Evolutionary conservation across 2,797 vertebrate species (phyloP), one percentile per base, ranked within the genome.

Genomic region (Dipus sagitta): DNA sequence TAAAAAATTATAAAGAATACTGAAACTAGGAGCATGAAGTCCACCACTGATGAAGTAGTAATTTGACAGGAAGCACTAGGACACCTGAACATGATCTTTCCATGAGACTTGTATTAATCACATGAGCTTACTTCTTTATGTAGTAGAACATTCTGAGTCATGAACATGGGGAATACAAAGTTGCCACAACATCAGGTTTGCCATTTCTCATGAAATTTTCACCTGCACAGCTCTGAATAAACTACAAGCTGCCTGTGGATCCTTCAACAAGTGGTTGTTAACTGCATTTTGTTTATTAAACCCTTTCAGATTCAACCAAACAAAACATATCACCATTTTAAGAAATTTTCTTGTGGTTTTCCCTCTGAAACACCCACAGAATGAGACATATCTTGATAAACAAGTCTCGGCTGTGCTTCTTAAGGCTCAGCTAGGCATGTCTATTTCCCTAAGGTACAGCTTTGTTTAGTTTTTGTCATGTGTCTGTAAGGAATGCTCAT

Each of bases 381-480:
- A 67, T 83, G 82, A 85, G 42, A 30, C 28, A 76, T n/a, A n/a
- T n/a, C n/a, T n/a, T n/a, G n/a, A n/a, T n/a, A n/a, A n/a, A n/a
- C 78, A 77, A 64, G 9, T 0, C 12, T 38, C 75, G 86, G 47
- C 0, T 72, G 12, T 52, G 32, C 89, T 6, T 95, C 94, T 84
- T 15, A 82, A 79, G 58, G 60, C 42, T 94, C 60, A 86, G 5
- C 24, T 70, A 79, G 8, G 18, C 52, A 52, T 81, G 0, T 64
- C 28, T 60, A 52, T 82, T 87, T 79, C 42, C 30, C n/a, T 26
- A 79, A 86, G n/a, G 64, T 90, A 72, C 2, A 77, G 21, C 52
- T 72, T 34, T 84, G 30, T 74, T 90, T 90, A 77, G 21, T 15
- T 95, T 96, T 82, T 77, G 10, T 77, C 82, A 24, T 72, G 70